phyloP scores from a whole-genome alignment of 2,797 vertebrate genomes.

The Tamandua tetradactyla region DNA sequence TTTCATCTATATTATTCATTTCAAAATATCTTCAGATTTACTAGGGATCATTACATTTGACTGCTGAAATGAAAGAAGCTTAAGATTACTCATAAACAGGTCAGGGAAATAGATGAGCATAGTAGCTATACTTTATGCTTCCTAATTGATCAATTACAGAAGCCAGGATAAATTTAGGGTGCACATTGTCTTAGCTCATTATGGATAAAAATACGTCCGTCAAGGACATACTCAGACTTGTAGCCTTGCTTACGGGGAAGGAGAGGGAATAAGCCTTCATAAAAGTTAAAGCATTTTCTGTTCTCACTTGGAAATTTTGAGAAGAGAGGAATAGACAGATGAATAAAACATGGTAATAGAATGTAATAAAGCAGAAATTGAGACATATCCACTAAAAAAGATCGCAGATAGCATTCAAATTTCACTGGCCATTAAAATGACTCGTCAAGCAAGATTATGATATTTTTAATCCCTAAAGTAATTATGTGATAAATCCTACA shows the following conservation, averaged over 20 bases:
- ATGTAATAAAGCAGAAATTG: constrained; percentile 70
- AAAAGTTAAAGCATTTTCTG: constrained; percentile 60
- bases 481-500: constrained; percentile 69
- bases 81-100: constrained; percentile 72
- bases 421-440: constrained; percentile 63
- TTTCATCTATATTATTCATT: constrained; percentile 63
- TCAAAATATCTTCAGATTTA: constrained; percentile 73
- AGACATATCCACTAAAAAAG: constrained; percentile 58
- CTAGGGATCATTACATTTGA: constrained; percentile 68
- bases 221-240: constrained; percentile 58
- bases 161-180: constrained; percentile 58
- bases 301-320: constrained; percentile 62
- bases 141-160: constrained; percentile 69
- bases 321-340: constrained; percentile 62
- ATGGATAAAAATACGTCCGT: constrained; percentile 5
- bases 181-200: constrained; percentile 26
- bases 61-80: constrained; percentile 71
- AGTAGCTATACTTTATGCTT: constrained; percentile 47
- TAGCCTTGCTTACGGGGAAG: constrained; percentile 52
- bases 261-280: constrained; percentile 40
- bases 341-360: constrained; percentile 77
- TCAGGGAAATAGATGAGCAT: constrained; percentile 57
- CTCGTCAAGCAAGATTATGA: constrained; percentile 60
- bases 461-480: constrained; percentile 75
- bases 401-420: constrained; percentile 56